These are phyloP conservation scores for Drosophila demipolita DNA, from an alignment of 2,888 invertebrate genomes.

Conservation along the genomic window DNA sequence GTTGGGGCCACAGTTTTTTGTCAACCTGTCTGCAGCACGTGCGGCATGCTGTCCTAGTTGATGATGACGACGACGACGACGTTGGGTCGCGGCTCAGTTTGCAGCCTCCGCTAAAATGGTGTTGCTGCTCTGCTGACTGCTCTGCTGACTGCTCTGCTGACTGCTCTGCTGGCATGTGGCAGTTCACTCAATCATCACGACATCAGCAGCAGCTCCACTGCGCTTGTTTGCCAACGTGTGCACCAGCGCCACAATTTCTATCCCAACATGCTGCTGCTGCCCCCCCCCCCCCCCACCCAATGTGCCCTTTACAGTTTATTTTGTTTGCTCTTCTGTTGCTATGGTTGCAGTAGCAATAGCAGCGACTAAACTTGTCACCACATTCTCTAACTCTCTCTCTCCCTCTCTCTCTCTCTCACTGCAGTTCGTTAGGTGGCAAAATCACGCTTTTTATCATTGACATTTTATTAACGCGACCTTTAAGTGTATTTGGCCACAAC, in stretches of 20 bases:
- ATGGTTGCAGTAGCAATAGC: conserved; percentile 29
- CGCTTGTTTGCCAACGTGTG: conserved; percentile 68
- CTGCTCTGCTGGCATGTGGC: conserved; percentile 66
- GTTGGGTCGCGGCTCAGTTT: conserved; percentile 15
- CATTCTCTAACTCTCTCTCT: neutral
- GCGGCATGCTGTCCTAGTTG: conserved; percentile 57
- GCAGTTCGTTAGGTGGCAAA: conserved; percentile 58
- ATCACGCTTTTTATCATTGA: conserved; percentile 78
- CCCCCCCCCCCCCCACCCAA: neutral
- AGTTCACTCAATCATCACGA: conserved; percentile 81
- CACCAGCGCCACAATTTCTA: conserved; percentile 10
- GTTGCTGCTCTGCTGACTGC: conserved; percentile 14
- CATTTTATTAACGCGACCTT: conserved; percentile 79
- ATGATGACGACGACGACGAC: conserved; percentile 35
- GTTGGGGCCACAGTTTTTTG: conserved; percentile 75
- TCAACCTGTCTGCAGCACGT: conserved; percentile 81
- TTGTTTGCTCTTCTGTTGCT: conserved; percentile 40
- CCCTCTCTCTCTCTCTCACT: neutral
- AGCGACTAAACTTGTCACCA: conserved; percentile 19
- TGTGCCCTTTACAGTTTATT: conserved; percentile 32
- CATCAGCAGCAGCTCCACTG: conserved; percentile 58
- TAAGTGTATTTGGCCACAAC: conserved; percentile 46
- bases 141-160: conserved; percentile 17
- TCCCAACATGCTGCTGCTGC: neutral
- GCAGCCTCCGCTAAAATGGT: conserved; percentile 7